Conservation (phyloP, 2,888 invertebrate genomes). For the Drosophila affinis region DNA sequence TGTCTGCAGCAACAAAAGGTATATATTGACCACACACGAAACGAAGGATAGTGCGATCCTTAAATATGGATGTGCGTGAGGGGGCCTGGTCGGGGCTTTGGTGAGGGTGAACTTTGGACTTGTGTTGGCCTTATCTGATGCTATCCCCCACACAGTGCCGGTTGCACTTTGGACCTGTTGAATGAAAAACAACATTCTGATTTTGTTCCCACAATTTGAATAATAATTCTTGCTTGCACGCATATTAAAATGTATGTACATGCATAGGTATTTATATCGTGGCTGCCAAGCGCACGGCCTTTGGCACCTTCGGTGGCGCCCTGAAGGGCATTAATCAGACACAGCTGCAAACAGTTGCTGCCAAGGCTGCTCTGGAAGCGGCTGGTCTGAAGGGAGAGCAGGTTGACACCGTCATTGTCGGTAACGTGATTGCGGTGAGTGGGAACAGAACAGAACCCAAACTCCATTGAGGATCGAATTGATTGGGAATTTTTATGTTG, state of each 20-base stretch:
- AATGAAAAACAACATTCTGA: slow-evolving; percentile 24
- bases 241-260: slow-evolving; percentile 9
- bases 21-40: slow-evolving; percentile 2
- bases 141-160: slow-evolving; percentile 31
- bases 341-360: slow-evolving; percentile 92
- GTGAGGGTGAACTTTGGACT: slow-evolving; percentile 71
- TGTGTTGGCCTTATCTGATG: slow-evolving; percentile 56
- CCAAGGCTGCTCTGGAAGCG: slow-evolving; percentile 90
- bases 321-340: slow-evolving; percentile 89
- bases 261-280: slow-evolving; percentile 93
- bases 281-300: slow-evolving; percentile 97
- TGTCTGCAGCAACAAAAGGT: slow-evolving; percentile 82
- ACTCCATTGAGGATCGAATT: neutral
- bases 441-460: no score
- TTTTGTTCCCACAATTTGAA: slow-evolving; percentile 35
- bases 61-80: neutral
- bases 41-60: neutral
- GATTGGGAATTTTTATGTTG: slow-evolving; percentile 54
- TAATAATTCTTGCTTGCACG: slow-evolving; percentile 27
- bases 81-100: neutral
- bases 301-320: slow-evolving; percentile 96
- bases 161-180: slow-evolving; percentile 49
- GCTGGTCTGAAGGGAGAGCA: slow-evolving; percentile 92
- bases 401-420: slow-evolving; percentile 95
- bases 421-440: slow-evolving; percentile 93